phyloP scores from a whole-genome alignment of 2,888 invertebrate species.

The Ennomos erosarius region DNA sequence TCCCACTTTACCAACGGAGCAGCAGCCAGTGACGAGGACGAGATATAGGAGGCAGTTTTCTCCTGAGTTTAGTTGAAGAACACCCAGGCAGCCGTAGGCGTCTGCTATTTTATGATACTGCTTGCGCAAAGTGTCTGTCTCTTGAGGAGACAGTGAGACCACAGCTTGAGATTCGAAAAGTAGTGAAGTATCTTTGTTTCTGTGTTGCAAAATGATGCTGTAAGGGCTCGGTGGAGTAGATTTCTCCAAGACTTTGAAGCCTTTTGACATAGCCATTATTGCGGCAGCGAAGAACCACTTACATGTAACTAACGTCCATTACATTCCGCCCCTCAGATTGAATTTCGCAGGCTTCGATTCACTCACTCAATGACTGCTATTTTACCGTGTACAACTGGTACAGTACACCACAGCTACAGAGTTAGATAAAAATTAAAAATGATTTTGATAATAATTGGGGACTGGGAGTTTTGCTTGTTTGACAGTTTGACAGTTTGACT shows the following conservation, averaged over 20 bases:
- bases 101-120: constrained; percentile 96
- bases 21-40: constrained; percentile 97
- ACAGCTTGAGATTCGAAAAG: constrained; percentile 97
- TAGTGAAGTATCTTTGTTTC: constrained; percentile 93
- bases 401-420: too few species aligned
- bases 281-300: constrained; percentile 36
- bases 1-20: constrained; percentile 97
- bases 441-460: too few species aligned
- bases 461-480: too few species aligned
- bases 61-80: constrained; percentile 94
- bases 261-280: constrained; percentile 97
- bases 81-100: constrained; percentile 98
- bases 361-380: not conserved
- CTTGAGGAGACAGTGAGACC: constrained; percentile 93
- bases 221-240: constrained; percentile 94
- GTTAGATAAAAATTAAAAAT: constrained; percentile 3
- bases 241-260: constrained; percentile 96
- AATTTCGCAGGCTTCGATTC: constrained; percentile 36
- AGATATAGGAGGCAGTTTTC: constrained; percentile 94
- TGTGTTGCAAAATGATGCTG: constrained; percentile 95
- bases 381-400: not conserved
- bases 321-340: constrained; percentile 62
- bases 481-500: too few species aligned
- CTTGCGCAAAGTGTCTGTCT: constrained; percentile 95
- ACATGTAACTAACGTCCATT: constrained; percentile 55